phyloP scores from a whole-genome alignment of 2,113 vertebrate genomes.

The Aegypius monachus region DNA sequence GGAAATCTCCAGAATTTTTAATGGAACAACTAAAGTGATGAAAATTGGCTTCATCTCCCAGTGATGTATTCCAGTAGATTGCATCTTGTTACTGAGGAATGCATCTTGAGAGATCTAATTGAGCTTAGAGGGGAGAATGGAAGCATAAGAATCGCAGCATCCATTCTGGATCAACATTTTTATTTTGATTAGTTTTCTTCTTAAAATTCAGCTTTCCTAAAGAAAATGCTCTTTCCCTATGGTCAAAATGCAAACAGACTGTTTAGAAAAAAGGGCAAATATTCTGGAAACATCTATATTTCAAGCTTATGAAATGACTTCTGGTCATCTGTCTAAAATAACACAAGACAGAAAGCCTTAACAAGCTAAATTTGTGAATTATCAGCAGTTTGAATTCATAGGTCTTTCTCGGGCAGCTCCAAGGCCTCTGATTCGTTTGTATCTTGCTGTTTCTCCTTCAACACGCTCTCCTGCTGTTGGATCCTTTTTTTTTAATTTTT shows the following conservation, averaged over 20 bases:
- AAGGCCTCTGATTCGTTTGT: not conserved
- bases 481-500: no score
- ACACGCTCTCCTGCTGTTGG: not conserved
- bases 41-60: not conserved
- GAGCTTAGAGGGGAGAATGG: not conserved
- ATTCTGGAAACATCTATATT: not conserved
- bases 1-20: not conserved
- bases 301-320: not conserved
- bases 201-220: not conserved
- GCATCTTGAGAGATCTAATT: not conserved
- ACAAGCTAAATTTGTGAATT: not conserved
- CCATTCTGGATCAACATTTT: not conserved
- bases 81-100: not conserved
- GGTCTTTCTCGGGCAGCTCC: not conserved
- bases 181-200: not conserved
- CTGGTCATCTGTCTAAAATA: not conserved
- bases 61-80: not conserved
- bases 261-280: not conserved
- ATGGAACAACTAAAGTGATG: not conserved
- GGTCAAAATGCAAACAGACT: not conserved
- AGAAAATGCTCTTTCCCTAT: not conserved
- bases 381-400: not conserved
- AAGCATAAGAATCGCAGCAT: not conserved
- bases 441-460: not conserved
- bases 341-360: not conserved